Conservation (phyloP, 2,113 vertebrate species). For the Syngnathus floridae region DNA sequence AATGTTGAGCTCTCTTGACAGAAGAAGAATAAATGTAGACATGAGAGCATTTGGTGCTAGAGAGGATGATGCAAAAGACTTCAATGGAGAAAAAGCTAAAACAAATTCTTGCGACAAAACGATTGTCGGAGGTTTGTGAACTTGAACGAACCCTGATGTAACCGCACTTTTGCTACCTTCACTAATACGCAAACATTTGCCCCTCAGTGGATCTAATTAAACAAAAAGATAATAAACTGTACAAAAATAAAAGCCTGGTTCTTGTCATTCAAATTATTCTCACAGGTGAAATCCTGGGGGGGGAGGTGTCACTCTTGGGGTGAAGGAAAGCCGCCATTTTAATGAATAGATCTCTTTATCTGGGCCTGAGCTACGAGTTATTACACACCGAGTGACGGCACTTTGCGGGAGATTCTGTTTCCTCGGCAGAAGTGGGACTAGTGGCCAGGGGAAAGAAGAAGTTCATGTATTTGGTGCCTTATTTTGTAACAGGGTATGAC, state of each 20-base stretch:
- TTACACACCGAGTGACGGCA: slow-evolving; percentile 55
- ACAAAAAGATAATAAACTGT: no score
- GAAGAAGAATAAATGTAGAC: no score
- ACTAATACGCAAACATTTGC: no score
- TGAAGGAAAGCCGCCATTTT: slow-evolving; percentile 48
- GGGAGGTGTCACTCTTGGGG: slow-evolving; percentile 52
- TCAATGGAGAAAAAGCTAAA: neutral
- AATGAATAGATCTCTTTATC: slow-evolving; percentile 63
- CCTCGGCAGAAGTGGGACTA: slow-evolving; percentile 7
- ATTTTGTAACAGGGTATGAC: slow-evolving; percentile 53
- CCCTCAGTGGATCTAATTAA: no score
- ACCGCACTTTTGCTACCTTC: no score
- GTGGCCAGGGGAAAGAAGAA: slow-evolving; percentile 7
- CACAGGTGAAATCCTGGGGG: slow-evolving; percentile 35
- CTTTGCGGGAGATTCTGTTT: slow-evolving; percentile 32
- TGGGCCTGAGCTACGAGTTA: slow-evolving; percentile 47
- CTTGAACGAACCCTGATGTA: no score
- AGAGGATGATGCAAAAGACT: neutral
- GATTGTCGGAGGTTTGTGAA: no score
- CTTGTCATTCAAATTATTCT: slow-evolving; percentile 36
- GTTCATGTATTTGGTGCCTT: slow-evolving; percentile 35
- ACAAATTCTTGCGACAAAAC: no score
- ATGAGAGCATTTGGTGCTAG: neutral
- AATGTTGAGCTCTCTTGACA: no score
- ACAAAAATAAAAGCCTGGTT: neutral